These are phyloP conservation scores for Tuta absoluta DNA, from an alignment of 2,888 invertebrate species.

Conservation along the genomic window DNA sequence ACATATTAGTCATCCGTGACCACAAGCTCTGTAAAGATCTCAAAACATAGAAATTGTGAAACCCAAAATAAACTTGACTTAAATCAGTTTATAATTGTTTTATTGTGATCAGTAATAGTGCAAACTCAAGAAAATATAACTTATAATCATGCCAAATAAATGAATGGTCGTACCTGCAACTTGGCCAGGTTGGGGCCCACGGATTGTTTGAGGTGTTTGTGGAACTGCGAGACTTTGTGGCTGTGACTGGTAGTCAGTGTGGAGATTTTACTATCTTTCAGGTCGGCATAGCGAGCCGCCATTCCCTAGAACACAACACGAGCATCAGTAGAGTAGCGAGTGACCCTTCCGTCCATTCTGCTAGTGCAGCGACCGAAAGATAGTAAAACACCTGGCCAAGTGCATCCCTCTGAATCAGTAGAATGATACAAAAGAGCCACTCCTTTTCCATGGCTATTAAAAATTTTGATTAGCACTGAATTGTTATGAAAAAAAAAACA, in stretches of 20 bases:
- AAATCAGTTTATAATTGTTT: too few species aligned
- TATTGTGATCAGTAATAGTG: too few species aligned
- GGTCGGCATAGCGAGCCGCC: constrained; percentile 89
- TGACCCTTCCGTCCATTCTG: constrained; percentile 49
- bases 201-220: constrained; percentile 94
- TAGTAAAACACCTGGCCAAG: constrained; percentile 82
- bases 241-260: constrained; percentile 92
- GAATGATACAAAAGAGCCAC: constrained; percentile 54
- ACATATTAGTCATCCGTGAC: too few species aligned
- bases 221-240: constrained; percentile 96
- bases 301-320: constrained; percentile 80
- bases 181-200: constrained; percentile 91
- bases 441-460: constrained; percentile 36
- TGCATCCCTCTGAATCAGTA: constrained; percentile 47
- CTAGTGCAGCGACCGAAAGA: constrained; percentile 75
- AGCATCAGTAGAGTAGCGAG: constrained; percentile 32
- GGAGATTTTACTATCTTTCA: constrained; percentile 95
- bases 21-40: too few species aligned
- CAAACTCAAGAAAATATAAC: too few species aligned
- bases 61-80: too few species aligned
- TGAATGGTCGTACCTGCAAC: constrained; percentile 87
- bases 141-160: constrained; percentile 20
- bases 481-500: not conserved
- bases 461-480: constrained; percentile 12
- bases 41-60: too few species aligned